phyloP scores from a whole-genome alignment of 2,797 vertebrate species.

The Champsocephalus esox region DNA sequence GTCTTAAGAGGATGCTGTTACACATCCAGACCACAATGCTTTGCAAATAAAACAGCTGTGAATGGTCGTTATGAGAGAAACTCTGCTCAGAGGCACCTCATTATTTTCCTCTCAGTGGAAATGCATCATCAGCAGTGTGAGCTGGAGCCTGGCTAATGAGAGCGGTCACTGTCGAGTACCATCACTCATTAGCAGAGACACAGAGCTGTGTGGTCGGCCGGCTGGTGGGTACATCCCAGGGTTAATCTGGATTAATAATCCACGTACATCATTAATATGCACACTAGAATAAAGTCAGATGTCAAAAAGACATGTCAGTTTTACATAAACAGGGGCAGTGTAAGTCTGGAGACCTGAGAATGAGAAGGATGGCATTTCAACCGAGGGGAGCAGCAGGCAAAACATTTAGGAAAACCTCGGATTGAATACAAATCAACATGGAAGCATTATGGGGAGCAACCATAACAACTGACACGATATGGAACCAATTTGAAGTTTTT shows the following conservation, averaged over 20 bases:
- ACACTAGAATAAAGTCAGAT: background rate
- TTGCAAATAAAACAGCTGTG: conserved; percentile 25
- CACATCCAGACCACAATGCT: background rate
- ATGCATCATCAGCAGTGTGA: conserved; percentile 26
- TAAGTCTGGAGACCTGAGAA: background rate
- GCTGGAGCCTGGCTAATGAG: conserved; percentile 12
- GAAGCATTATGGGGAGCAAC: too few species aligned
- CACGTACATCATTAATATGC: background rate
- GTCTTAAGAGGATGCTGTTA: conserved; percentile 5
- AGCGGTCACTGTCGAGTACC: background rate
- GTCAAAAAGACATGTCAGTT: background rate
- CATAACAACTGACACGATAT: background rate
- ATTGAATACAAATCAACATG: background rate
- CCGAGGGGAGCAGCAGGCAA: background rate
- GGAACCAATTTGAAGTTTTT: background rate
- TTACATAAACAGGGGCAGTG: background rate
- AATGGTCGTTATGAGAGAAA: conserved; percentile 20
- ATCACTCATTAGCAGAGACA: conserved; percentile 20
- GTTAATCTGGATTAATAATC: conserved; percentile 14
- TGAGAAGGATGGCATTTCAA: background rate
- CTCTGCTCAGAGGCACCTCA: conserved; percentile 20
- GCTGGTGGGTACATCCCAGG: background rate
- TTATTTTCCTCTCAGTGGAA: conserved; percentile 35
- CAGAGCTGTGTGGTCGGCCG: conserved; percentile 8
- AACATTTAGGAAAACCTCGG: background rate